These are phyloP conservation scores for Hypothenemus hampei DNA, from an alignment of 1,140 invertebrate genomes.

Conservation along the genomic window DNA sequence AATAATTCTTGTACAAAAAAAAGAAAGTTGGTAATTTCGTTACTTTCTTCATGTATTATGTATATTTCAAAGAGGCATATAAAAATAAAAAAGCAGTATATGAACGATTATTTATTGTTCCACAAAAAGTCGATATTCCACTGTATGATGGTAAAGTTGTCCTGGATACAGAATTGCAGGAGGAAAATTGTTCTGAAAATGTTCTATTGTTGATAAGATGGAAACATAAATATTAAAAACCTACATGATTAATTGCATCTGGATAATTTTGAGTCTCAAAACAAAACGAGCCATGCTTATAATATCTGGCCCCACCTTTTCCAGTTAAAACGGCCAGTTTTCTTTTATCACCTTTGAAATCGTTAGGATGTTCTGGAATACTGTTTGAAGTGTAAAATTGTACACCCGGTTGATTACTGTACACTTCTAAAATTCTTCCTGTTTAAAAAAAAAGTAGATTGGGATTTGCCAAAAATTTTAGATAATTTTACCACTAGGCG, in stretches of 20 bases:
- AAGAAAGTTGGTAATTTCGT: too few relatives aligned
- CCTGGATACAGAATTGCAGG: slow-evolving; percentile 66
- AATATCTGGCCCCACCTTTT: slow-evolving; percentile 64
- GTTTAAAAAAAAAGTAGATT: neutral
- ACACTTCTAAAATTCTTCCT: slow-evolving; percentile 71
- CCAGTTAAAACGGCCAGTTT: slow-evolving; percentile 47
- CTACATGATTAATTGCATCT: slow-evolving; percentile 76
- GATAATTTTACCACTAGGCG: slow-evolving; percentile 50
- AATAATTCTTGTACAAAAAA: too few relatives aligned
- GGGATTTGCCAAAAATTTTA: slow-evolving; percentile 35
- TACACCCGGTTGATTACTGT: slow-evolving; percentile 81
- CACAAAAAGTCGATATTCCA: slow-evolving; percentile 38
- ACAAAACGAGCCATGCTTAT: slow-evolving; percentile 79
- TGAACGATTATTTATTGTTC: too few relatives aligned
- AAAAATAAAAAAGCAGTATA: neutral
- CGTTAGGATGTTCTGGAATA: slow-evolving; percentile 54
- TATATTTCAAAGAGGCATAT: neutral
- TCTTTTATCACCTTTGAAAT: slow-evolving; percentile 23
- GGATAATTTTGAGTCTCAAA: slow-evolving; percentile 91
- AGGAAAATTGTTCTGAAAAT: slow-evolving; percentile 66
- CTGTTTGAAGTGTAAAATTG: slow-evolving; percentile 85
- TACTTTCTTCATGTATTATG: neutral
- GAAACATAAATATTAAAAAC: slow-evolving; percentile 8
- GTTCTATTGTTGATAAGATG: neutral
- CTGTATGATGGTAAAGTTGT: slow-evolving; percentile 54